Evolutionary conservation across 2,113 vertebrate genomes (phyloP).

Genomic region (Arothron firmamentum): DNA sequence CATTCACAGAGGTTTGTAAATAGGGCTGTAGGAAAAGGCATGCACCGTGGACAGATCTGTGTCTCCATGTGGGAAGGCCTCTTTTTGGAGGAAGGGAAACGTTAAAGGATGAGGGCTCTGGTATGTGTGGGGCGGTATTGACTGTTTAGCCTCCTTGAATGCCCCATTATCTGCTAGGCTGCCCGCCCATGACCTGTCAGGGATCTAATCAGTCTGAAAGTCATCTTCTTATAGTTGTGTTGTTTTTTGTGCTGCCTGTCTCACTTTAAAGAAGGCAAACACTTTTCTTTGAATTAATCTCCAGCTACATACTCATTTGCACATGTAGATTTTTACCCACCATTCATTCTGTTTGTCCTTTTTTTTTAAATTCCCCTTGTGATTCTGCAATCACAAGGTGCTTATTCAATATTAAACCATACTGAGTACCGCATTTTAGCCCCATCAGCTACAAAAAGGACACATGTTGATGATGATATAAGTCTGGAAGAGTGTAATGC

Average conservation of each 20-base stretch:
- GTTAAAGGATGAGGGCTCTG: slow-evolving; percentile 40
- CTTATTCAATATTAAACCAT: no score
- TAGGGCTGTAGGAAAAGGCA: slow-evolving; percentile 35
- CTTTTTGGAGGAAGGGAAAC: slow-evolving; percentile 25
- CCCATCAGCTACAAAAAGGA: no score
- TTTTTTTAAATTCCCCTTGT: neutral
- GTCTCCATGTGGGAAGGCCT: slow-evolving; percentile 41
- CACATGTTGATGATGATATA: no score
- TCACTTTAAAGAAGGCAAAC: slow-evolving; percentile 8
- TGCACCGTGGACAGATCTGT: slow-evolving; percentile 32
- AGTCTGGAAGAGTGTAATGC: no score
- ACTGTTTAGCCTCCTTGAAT: slow-evolving; percentile 61
- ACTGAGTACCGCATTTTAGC: no score
- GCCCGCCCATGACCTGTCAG: slow-evolving; percentile 45
- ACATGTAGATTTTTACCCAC: neutral
- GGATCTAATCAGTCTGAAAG: slow-evolving; percentile 45
- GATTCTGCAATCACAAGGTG: neutral
- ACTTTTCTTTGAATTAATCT: neutral
- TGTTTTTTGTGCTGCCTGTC: slow-evolving; percentile 6
- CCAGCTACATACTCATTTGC: neutral
- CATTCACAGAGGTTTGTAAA: slow-evolving; percentile 37
- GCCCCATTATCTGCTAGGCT: slow-evolving; percentile 51
- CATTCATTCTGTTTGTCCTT: no score
- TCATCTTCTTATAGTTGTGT: slow-evolving; percentile 21
- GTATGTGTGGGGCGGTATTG: slow-evolving; percentile 51